Base-by-base conservation (phyloP, 2,113 vertebrate species). In the Cyprinus carpio region DNA sequence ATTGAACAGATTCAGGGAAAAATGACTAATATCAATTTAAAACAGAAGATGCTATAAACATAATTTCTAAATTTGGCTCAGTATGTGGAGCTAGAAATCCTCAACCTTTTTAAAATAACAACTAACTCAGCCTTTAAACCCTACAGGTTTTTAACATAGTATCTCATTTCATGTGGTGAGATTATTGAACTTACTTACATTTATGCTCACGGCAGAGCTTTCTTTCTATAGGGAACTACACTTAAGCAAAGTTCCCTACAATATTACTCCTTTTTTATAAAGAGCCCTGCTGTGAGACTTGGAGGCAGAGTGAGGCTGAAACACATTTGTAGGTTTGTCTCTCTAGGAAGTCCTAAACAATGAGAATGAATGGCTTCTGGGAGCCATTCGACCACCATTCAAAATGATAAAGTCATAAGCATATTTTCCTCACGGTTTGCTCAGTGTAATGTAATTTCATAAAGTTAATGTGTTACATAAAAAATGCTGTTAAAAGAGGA, bases 371-470 rank as follows among this genome's bases (percentile, higher is more conserved):
- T 82, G 64, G 58, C 51, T 74, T 83, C 62, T n/a, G 43, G 78
- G 37, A 75, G 65, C 60, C 64, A 37, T 86, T 81, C 88, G 84
- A 83, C 89, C 81, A 82, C 31, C 29, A 40, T 82, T 82, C 82
- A 46, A 75, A 83, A 75, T 82, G 86, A 87, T 75, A 82, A 74
- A 89, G 87, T 75, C 87, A 86, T 82, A 75, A 75, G 75, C 71
- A 84, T 77, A 87, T 88, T 90, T 89, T 87, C 84, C 87, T 83
- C 86, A 86, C 49, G 62, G 71, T 76, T 75, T 75, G 86, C 31
- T 72, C 79, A 81, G 86, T 83, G n/a, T 89, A 87, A 86, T 90
- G 74, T 87, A 88, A 87, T 90, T n/a, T 89, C 79, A 89, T 90
- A 87, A 90, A 74, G 65, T 85, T 89, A 90, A 89, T n/a, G n/a